Conservation (phyloP, 2,113 vertebrate species). For the Vulpes ferrilata region DNA sequence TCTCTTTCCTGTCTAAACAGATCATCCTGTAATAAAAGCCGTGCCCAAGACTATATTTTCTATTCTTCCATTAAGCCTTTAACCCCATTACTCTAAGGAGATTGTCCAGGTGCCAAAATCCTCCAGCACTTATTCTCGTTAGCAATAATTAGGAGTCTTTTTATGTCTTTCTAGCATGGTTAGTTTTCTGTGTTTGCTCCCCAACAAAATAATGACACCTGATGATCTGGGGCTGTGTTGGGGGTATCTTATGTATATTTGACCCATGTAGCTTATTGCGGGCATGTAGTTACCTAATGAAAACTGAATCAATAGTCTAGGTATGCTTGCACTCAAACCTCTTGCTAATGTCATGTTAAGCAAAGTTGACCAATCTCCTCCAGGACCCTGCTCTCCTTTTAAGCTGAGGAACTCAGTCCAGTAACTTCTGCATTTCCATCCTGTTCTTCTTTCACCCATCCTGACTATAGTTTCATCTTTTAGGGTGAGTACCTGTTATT, state of each 20-base stretch:
- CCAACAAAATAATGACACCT: not conserved
- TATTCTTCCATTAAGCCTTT: not conserved
- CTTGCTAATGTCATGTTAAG: not conserved
- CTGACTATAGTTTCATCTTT: not conserved
- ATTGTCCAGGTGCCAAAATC: not conserved
- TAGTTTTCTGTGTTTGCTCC: not conserved
- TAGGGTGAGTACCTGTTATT: not conserved
- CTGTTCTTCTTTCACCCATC: not conserved
- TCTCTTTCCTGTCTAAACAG: not conserved
- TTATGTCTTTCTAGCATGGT: not conserved
- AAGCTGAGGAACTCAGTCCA: not conserved
- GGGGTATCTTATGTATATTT: accelerated
- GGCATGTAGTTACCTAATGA: not conserved
- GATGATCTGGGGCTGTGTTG: not conserved
- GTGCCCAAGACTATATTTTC: not conserved
- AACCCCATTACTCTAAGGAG: not conserved
- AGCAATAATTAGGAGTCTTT: not conserved
- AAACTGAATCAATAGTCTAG: not conserved
- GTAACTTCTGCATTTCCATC: not conserved
- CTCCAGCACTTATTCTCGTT: not conserved
- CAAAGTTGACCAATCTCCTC: not conserved
- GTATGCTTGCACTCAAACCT: not conserved
- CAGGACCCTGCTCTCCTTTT: not conserved
- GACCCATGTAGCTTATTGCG: not conserved
- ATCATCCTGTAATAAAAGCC: not conserved